phyloP scores from a whole-genome alignment of 2,888 invertebrate species.

The Caenorhabditis sp. region DNA sequence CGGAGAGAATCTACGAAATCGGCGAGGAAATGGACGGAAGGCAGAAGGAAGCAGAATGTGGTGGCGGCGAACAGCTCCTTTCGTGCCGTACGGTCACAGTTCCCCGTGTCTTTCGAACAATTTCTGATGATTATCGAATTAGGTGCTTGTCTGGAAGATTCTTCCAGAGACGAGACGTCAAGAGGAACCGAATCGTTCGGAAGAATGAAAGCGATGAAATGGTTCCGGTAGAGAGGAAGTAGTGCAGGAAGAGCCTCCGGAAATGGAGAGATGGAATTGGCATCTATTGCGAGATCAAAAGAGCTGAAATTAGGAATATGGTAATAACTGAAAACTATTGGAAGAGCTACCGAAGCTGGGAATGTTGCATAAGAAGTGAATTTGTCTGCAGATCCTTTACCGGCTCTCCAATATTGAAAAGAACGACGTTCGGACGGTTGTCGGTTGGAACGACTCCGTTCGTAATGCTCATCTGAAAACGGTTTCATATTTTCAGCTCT shows the following conservation, averaged over 20 bases:
- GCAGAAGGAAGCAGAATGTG: slow-evolving; percentile 48
- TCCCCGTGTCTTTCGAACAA: not conserved
- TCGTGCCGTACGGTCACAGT: slow-evolving; percentile 3
- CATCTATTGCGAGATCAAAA: slow-evolving; percentile 37
- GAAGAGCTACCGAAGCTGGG: not conserved
- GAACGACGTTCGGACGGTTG: not conserved
- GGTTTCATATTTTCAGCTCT: too few relatives aligned
- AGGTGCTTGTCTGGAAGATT: not conserved
- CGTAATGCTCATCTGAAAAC: not conserved
- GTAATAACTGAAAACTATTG: not conserved
- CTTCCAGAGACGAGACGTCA: slow-evolving; percentile 1
- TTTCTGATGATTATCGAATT: not conserved
- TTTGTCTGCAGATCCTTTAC: not conserved
- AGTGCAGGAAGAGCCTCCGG: slow-evolving; percentile 28
- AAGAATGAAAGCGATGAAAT: slow-evolving; percentile 19
- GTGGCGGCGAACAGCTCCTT: slow-evolving; percentile 27
- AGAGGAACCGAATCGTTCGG: not conserved
- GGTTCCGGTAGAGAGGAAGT: slow-evolving; percentile 42
- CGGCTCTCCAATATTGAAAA: slow-evolving; percentile 33
- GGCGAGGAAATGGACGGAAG: slow-evolving; percentile 29
- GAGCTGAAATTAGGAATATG: slow-evolving; percentile 12
- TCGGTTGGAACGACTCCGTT: slow-evolving; percentile 1
- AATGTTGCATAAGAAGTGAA: slow-evolving; percentile 8
- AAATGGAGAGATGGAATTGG: not conserved
- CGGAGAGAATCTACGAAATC: slow-evolving; percentile 48